Evolutionary conservation across 1,140 invertebrate species (phyloP).

Genomic region (Achroia grisella): DNA sequence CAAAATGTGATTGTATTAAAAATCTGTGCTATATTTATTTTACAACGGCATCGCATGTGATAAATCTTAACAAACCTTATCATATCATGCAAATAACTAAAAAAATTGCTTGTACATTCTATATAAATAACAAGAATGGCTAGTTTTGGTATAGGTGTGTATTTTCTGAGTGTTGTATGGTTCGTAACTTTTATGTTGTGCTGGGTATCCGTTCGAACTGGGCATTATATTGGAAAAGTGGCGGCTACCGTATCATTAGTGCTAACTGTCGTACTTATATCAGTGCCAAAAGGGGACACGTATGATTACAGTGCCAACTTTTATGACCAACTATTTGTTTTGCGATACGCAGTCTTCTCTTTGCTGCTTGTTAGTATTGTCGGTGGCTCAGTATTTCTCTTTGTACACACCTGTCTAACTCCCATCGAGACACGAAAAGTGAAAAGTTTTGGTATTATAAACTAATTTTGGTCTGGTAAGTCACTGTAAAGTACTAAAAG

Average conservation of each 20-base stretch:
- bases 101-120: background rate
- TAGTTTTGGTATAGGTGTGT: constrained; percentile 55
- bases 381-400: constrained; percentile 36
- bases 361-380: constrained; percentile 40
- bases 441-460: constrained; percentile 38
- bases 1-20: constrained; percentile 8
- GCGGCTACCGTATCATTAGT: constrained; percentile 35
- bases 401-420: constrained; percentile 45
- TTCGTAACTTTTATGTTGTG: constrained; percentile 48
- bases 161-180: constrained; percentile 56
- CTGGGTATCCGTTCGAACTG: constrained; percentile 55
- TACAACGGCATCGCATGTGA: constrained; percentile 14
- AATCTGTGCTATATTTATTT: constrained; percentile 7
- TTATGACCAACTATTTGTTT: constrained; percentile 54
- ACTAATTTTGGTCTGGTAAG: constrained; percentile 30
- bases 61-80: constrained; percentile 11
- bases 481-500: background rate
- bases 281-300: constrained; percentile 41
- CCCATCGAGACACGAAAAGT: constrained; percentile 52
- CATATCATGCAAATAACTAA: constrained; percentile 13
- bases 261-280: constrained; percentile 47
- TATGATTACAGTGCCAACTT: constrained; percentile 35
- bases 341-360: constrained; percentile 41
- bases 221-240: constrained; percentile 56
- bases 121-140: constrained; percentile 27